Evolutionary conservation across 2,113 vertebrate species (phyloP).

Genomic region (Nanorana parkeri): DNA sequence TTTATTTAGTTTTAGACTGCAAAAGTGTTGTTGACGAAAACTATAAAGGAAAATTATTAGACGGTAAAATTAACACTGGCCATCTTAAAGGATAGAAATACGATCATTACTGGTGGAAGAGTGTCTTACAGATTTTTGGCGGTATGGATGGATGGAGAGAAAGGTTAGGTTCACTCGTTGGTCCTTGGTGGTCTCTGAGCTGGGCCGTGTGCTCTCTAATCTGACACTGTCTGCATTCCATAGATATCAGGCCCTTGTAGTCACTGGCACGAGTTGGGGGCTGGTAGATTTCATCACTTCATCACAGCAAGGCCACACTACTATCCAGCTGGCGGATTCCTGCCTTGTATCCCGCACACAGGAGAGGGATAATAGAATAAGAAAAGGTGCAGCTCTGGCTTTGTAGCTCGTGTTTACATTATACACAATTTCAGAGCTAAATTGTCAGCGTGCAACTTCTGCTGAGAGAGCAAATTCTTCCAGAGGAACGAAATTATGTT

Average conservation of each 20-base stretch:
- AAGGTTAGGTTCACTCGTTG: not conserved
- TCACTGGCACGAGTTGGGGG: slow-evolving; percentile 38
- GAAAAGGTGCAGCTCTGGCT: not conserved
- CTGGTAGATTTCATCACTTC: slow-evolving; percentile 14
- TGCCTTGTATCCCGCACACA: not conserved
- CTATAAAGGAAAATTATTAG: too few species aligned
- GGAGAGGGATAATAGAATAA: not conserved
- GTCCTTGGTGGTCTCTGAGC: slow-evolving; percentile 24
- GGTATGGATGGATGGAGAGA: not conserved
- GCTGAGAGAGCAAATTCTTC: not conserved
- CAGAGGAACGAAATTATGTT: not conserved
- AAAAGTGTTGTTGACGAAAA: too few species aligned
- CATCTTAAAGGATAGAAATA: too few species aligned
- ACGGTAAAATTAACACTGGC: too few species aligned
- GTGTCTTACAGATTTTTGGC: too few species aligned
- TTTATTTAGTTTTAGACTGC: too few species aligned
- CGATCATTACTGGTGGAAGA: too few species aligned
- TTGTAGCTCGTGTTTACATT: not conserved
- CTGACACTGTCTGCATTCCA: slow-evolving; percentile 47
- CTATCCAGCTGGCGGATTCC: not conserved
- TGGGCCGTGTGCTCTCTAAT: slow-evolving; percentile 18
- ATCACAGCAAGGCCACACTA: not conserved
- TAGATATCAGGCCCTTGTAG: slow-evolving; percentile 48
- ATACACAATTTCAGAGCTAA: not conserved
- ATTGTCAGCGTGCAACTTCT: not conserved